Base-by-base conservation (phyloP, 53 echinoderm and acorn worm species). In the Echinarachnius parma region DNA sequence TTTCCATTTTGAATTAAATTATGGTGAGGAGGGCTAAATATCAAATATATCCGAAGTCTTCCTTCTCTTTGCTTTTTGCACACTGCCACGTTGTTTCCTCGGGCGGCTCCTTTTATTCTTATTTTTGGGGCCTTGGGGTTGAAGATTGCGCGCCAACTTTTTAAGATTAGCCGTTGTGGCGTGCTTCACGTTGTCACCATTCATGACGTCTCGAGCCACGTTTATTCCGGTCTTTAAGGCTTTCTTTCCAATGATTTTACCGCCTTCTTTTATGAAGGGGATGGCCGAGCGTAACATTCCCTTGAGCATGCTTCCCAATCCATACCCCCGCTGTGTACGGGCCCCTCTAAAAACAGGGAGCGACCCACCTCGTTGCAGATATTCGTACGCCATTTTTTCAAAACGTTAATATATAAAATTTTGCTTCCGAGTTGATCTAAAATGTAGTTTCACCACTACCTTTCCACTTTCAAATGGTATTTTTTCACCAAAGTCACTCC, bases 361-460 rank as follows among this genome's bases (percentile, higher is more conserved):
- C 30, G 60, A 26, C 28, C 74, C 32, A 28, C 80, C 42, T n/a
- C 63, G 9, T 21, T 31, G 21, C 34, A 47, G 23, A 31, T 24
- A 28, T 26, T 68, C 47, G 28, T 60, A 33, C 28, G 20, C 7
- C 46, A 52, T 47, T 25, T 47, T 23, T 48, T 53, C 14, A 42
- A 21, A 14, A 53, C n/a, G n/a, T 15, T 36, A 44, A 31, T 31
- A 50, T 46, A 20, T 20, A 46, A 81, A 52, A 22, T 28, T 19
- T 33, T 39, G 28, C 15, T 46, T 55, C 10, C 75, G 74, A 53
- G 53, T 61, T 53, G 59, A 64, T 24, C 87, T 60, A 79, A 85
- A 85, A 67, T 89, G 90, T 75, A 89, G 66, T 71, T 77, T 81
- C 47, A 49, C 50, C 36, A 82, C 72, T 18, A 85, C 66, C 11